Evolutionary conservation across 2,113 vertebrate genomes (phyloP).

Genomic region (Rhinoptilus africanus): DNA sequence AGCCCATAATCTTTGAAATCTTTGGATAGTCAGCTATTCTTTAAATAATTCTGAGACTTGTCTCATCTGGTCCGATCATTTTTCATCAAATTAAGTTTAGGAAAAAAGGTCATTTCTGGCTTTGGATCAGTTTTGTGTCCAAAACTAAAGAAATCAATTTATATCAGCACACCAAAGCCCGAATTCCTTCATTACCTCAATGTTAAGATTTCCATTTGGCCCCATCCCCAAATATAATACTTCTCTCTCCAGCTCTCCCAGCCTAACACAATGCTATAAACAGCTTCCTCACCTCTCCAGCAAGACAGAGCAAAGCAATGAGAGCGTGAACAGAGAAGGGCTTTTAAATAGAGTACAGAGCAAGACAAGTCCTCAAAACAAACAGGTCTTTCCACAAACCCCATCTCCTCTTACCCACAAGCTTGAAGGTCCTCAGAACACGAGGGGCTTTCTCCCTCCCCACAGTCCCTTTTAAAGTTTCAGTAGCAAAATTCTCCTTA

Average conservation of each 20-base stretch:
- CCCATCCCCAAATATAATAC: not conserved
- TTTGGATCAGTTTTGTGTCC: not conserved
- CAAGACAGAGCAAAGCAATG: conserved; percentile 42
- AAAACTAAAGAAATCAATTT: not conserved
- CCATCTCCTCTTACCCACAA: not conserved
- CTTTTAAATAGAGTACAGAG: not conserved
- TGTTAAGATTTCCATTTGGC: not conserved
- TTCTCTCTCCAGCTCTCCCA: not conserved
- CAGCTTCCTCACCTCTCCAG: not conserved
- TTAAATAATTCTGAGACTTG: not conserved
- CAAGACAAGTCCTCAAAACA: conserved; percentile 24
- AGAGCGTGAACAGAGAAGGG: conserved; percentile 22
- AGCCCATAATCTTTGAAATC: not conserved
- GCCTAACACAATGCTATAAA: not conserved
- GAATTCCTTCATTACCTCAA: not conserved
- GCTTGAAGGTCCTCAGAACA: not conserved
- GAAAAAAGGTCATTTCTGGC: not conserved
- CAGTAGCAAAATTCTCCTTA: not conserved
- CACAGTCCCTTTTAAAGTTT: not conserved
- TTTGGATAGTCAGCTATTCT: not conserved
- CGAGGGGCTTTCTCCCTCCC: not conserved
- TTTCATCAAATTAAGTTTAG: not conserved
- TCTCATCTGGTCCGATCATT: not conserved
- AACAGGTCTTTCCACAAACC: not conserved
- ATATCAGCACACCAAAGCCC: not conserved